Evolutionary conservation across 2,797 vertebrate genomes (phyloP).

Genomic region (Acrossocheilus wenchowensis): DNA sequence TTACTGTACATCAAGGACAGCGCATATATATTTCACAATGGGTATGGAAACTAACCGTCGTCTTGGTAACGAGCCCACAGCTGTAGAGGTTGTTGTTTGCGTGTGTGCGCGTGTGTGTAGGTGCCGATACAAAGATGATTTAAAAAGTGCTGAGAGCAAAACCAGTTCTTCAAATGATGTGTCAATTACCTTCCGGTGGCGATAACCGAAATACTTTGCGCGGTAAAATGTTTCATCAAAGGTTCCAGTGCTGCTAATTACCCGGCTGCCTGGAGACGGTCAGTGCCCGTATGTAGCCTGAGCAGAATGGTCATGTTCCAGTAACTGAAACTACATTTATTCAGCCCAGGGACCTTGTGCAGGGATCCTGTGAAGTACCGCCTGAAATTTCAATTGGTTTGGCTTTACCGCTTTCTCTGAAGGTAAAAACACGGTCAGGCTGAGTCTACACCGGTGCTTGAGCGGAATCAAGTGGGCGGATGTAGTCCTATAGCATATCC

Average conservation of each 20-base stretch:
- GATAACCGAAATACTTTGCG: conserved; percentile 56
- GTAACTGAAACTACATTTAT: conserved; percentile 34
- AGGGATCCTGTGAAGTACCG: background rate
- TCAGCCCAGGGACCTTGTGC: conserved; percentile 11
- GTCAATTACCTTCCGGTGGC: conserved; percentile 51
- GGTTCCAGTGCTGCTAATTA: conserved; percentile 69
- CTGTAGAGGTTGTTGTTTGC: background rate
- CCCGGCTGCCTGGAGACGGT: conserved; percentile 59
- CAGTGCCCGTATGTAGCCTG: conserved; percentile 51
- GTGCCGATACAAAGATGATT: conserved; percentile 42
- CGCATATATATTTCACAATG: conserved; percentile 27
- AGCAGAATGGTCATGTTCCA: conserved; percentile 47
- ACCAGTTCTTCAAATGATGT: conserved; percentile 47
- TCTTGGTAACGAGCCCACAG: conserved; percentile 44
- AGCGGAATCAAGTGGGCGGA: background rate
- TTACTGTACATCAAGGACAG: conserved; percentile 39
- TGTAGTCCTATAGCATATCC: background rate
- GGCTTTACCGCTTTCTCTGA: background rate
- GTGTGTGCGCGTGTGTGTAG: conserved; percentile 13
- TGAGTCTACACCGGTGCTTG: background rate
- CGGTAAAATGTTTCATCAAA: conserved; percentile 66
- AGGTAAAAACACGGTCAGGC: background rate
- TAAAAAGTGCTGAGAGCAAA: conserved; percentile 35
- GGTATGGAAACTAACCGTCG: conserved; percentile 40
- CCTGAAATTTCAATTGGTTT: background rate